These are phyloP conservation scores for Grapholita molesta DNA, from an alignment of 1,140 invertebrate genomes.

Conservation along the genomic window DNA sequence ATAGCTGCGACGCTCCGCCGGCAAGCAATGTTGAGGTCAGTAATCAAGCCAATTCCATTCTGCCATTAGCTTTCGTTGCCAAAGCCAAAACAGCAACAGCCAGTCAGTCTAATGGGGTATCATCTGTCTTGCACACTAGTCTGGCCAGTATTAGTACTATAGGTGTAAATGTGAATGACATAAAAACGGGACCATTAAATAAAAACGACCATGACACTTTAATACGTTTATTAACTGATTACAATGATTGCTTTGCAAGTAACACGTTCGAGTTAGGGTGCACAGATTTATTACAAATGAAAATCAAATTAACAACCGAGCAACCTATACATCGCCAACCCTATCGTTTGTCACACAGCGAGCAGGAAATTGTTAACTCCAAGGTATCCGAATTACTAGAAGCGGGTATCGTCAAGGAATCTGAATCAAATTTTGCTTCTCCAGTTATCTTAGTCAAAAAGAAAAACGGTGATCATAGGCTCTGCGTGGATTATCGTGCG, in stretches of 20 bases:
- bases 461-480: slow-evolving; percentile 28
- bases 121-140: not conserved
- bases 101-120: not conserved
- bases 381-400: slow-evolving; percentile 29
- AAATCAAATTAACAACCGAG: slow-evolving; percentile 27
- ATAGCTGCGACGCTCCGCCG: not conserved
- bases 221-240: slow-evolving; percentile 19
- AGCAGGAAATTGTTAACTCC: slow-evolving; percentile 25
- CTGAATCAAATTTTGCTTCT: slow-evolving; percentile 31
- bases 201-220: not conserved
- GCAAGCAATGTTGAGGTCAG: not conserved
- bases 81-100: too few species aligned
- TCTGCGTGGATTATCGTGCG: slow-evolving; percentile 44
- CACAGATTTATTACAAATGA: slow-evolving; percentile 29
- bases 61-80: not conserved
- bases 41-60: not conserved
- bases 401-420: slow-evolving; percentile 30
- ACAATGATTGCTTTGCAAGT: slow-evolving; percentile 26
- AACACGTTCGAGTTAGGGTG: slow-evolving; percentile 27
- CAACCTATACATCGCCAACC: slow-evolving; percentile 30
- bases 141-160: not conserved
- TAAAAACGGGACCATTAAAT: not conserved
- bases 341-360: slow-evolving; percentile 30
- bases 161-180: not conserved
- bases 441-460: slow-evolving; percentile 32